These are phyloP conservation scores for Pipistrellus nathusii DNA, from an alignment of 2,797 vertebrate genomes.

Conservation along the genomic window DNA sequence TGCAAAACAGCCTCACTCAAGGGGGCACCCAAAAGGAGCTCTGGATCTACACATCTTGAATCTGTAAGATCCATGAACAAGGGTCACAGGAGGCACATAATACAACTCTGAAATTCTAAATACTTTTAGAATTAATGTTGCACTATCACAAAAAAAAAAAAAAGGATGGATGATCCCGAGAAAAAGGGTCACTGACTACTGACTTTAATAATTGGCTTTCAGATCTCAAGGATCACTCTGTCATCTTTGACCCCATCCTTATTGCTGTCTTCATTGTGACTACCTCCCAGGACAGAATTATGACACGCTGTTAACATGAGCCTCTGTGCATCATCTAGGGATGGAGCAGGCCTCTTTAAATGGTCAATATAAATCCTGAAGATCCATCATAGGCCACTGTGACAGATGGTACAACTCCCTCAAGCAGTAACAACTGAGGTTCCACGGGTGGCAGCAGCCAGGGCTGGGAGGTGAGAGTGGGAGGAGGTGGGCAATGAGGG, in stretches of 20 bases:
- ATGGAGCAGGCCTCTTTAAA: conserved; percentile 74
- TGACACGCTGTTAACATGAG: neutral
- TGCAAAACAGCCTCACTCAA: neutral
- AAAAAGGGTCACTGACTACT: neutral
- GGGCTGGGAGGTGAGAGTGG: neutral
- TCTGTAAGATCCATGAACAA: rapidly evolving
- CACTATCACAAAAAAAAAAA: neutral
- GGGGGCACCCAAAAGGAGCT: neutral
- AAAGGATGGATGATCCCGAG: neutral
- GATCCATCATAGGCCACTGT: conserved; percentile 20
- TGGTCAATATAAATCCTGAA: conserved; percentile 46
- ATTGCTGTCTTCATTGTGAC: neutral
- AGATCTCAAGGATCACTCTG: neutral
- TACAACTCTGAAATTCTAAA: conserved; percentile 22
- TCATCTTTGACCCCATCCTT: conserved; percentile 5
- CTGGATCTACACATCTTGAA: neutral
- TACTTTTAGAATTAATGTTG: neutral
- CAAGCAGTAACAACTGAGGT: conserved; percentile 52
- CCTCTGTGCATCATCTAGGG: neutral
- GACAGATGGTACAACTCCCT: conserved; percentile 46
- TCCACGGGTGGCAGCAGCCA: neutral
- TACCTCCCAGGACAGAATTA: conserved; percentile 51
- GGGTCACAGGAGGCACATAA: rapidly evolving
- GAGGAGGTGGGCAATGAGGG: neutral
- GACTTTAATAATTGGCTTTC: conserved; percentile 32